Conservation (phyloP, 2,888 invertebrate species). For the Euzetes globulus region DNA sequence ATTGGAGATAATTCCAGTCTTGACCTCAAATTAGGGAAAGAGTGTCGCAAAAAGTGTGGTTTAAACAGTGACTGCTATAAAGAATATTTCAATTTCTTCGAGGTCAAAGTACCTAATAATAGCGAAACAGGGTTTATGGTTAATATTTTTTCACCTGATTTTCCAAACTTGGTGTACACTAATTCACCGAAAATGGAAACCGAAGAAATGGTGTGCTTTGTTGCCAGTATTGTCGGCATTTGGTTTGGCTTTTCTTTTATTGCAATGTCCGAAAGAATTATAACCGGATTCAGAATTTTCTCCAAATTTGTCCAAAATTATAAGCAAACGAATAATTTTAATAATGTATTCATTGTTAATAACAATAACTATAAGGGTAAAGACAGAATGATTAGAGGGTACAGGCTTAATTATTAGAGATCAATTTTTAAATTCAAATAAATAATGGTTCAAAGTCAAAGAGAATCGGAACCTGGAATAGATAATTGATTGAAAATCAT, state of each 20-base stretch:
- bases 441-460: too few relatives aligned
- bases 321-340: too few relatives aligned
- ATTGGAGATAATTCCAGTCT: neutral
- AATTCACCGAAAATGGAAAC: neutral
- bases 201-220: neutral
- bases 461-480: too few relatives aligned
- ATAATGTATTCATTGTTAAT: too few relatives aligned
- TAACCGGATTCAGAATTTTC: too few relatives aligned
- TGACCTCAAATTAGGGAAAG: neutral
- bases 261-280: neutral
- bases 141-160: neutral
- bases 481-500: too few relatives aligned
- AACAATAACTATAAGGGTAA: too few relatives aligned
- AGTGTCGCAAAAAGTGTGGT: neutral
- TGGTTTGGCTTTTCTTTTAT: neutral
- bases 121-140: neutral
- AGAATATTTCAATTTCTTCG: neutral
- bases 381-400: too few relatives aligned
- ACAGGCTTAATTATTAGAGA: too few relatives aligned
- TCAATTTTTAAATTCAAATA: too few relatives aligned
- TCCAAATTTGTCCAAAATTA: too few relatives aligned
- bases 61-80: neutral
- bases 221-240: neutral
- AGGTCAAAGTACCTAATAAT: neutral
- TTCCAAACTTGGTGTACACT: neutral